Evolutionary conservation across 2,797 vertebrate species (phyloP).

Genomic region (Enteromius viviparus): DNA sequence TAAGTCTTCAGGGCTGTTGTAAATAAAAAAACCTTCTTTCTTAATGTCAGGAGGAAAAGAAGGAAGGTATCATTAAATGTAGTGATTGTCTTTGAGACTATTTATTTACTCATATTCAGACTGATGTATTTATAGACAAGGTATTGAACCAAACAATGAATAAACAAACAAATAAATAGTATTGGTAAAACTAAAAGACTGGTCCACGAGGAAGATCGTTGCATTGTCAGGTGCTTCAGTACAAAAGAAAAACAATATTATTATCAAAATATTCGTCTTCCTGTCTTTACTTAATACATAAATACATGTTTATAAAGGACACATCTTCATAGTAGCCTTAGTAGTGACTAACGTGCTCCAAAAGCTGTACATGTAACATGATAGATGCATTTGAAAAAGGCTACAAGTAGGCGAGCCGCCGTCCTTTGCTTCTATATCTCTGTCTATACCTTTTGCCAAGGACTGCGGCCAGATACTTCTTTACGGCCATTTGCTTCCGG

Average conservation of each 20-base stretch:
- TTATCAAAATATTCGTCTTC: slow-evolving; percentile 99
- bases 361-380: slow-evolving; percentile 78
- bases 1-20: slow-evolving; percentile 92
- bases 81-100: slow-evolving; percentile 90
- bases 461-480: slow-evolving; percentile 98
- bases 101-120: slow-evolving; percentile 83
- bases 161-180: slow-evolving; percentile 68
- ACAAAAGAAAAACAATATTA: slow-evolving; percentile 98
- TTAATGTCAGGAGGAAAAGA: slow-evolving; percentile 92
- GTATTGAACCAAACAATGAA: slow-evolving; percentile 81
- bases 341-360: slow-evolving; percentile 86
- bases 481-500: slow-evolving; percentile 99
- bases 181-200: slow-evolving; percentile 85
- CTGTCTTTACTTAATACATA: slow-evolving; percentile 99
- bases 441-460: slow-evolving; percentile 99
- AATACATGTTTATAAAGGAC: slow-evolving; percentile 95
- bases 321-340: slow-evolving; percentile 84
- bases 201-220: slow-evolving; percentile 94
- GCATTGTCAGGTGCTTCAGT: slow-evolving; percentile 93
- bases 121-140: slow-evolving; percentile 89
- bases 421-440: slow-evolving; percentile 99
- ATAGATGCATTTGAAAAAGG: slow-evolving; percentile 70
- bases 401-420: slow-evolving; percentile 97
- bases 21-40: slow-evolving; percentile 97
- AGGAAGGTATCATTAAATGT: slow-evolving; percentile 93